phyloP scores from a whole-genome alignment of 1,140 invertebrate genomes.

The Neodiprion virginianus region DNA sequence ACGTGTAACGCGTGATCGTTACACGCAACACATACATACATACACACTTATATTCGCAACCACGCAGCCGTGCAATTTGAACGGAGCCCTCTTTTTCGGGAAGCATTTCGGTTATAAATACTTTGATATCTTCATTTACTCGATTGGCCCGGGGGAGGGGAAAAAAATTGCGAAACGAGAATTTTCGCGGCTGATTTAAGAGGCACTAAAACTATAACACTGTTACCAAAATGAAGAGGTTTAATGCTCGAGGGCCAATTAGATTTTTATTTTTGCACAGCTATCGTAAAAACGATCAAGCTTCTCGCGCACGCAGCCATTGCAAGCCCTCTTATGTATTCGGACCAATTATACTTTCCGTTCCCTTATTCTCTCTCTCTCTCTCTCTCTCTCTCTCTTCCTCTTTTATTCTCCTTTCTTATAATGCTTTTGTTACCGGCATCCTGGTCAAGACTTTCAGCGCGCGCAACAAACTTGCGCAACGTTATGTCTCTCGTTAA shows the following conservation, averaged over 20 bases:
- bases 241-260: conserved; percentile 50
- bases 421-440: neutral
- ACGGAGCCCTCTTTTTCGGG: neutral
- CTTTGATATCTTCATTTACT: conserved; percentile 6
- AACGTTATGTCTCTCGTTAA: no score
- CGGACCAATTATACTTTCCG: neutral
- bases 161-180: neutral
- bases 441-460: no score
- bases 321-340: no score
- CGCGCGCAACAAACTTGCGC: no score
- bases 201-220: conserved; percentile 52
- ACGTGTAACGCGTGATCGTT: no score
- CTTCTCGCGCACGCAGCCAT: conserved; percentile 30
- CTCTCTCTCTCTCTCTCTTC: no score
- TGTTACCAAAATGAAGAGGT: conserved; percentile 56
- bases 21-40: no score
- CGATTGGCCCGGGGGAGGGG: neutral
- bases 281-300: conserved; percentile 38
- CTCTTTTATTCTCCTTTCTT: neutral
- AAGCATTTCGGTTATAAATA: neutral
- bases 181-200: conserved; percentile 14
- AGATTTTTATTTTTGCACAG: conserved; percentile 29
- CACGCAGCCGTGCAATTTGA: no score
- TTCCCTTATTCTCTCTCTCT: no score
- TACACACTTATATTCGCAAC: no score